Percentiles rank a stretch among this genome's conserved stretches.
phyloP scores from a whole-genome alignment of 2,113 vertebrate genomes.

The Morone saxatilis region DNA sequence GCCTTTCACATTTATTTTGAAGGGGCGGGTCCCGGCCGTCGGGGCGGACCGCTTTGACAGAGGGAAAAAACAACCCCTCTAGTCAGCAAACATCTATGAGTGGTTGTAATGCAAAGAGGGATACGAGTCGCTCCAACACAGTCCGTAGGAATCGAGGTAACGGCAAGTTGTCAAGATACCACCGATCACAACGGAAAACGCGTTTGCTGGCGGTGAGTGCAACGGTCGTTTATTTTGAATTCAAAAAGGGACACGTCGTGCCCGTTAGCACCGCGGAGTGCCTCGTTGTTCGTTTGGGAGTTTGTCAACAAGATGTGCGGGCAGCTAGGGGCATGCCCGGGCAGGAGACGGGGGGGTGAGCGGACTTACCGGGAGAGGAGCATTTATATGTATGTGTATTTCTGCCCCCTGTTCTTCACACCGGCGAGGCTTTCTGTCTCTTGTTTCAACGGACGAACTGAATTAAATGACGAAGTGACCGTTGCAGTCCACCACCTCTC shows the following conservation, averaged over 20 bases:
- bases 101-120: conserved; percentile 61
- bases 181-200: conserved; percentile 73
- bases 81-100: conserved; percentile 67
- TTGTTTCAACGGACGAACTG: not conserved
- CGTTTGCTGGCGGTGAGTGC: conserved; percentile 79
- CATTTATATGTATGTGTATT: too few relatives aligned
- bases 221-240: not conserved
- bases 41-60: conserved; percentile 51
- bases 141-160: conserved; percentile 49
- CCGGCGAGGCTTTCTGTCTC: not conserved
- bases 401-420: too few relatives aligned
- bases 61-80: conserved; percentile 31
- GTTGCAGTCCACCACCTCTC: not conserved
- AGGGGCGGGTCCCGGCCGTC: conserved; percentile 45
- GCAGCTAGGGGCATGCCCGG: conserved; percentile 62
- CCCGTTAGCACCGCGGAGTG: not conserved
- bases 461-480: not conserved
- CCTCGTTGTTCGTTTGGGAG: not conserved
- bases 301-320: conserved; percentile 50
- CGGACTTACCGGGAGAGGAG: not conserved
- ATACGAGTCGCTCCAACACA: conserved; percentile 44
- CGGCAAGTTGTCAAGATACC: conserved; percentile 75
- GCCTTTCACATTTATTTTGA: conserved; percentile 34
- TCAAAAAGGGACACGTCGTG: not conserved
- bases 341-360: conserved; percentile 21